Base-by-base conservation (phyloP, 2,888 invertebrate species). In the Molanna angustata region DNA sequence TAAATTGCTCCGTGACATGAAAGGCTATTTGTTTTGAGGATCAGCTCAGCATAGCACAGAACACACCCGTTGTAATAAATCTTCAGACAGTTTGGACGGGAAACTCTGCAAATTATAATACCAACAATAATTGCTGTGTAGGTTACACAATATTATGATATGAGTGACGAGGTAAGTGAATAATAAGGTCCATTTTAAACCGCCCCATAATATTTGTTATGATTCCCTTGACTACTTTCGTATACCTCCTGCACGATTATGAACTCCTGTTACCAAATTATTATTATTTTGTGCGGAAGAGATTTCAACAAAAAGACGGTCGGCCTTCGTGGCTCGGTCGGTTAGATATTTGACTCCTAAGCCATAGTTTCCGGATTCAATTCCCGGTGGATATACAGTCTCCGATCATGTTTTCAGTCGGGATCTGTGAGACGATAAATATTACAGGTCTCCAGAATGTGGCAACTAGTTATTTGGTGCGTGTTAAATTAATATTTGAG, bases 101-200 rank as follows among this genome's bases (percentile, higher is more conserved):
- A 14, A 37, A 33, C 49, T 47, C 11, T 37, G 27, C 39, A 18
- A 41, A 43, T 45, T 45, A 52, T 41, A 37, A 37, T 37, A 37
- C 16, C 37, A 37, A 33, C 33, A 33, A 33, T 33, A 33, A 13
- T 33, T 33, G 4, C 11, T 13, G 33, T 4, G 14, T n/a, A 33
- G 11, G 33, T 13, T 13, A 14, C 11, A 33, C 3, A 11, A 11
- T 35, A 35, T 13, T 13, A 17, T 4, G 37, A 18, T 44, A 44
- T 49, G 56, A 56, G 52, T 55, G 55, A 55, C 51, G 55, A 48
- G 55, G 20, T 55, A 55, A 55, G 55, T 55, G 48, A 52, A 55
- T 39, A 52, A 11, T 47, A 22, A 22, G 22, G 11, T 13, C 48
- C 17, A 22, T 16, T 39, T 9, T 14, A 16, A n/a, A 27, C 22